Percentiles rank a stretch among this genome's conserved stretches.
phyloP scores from a whole-genome alignment of 2,113 vertebrate genomes.

The Ochotona curzoniae region DNA sequence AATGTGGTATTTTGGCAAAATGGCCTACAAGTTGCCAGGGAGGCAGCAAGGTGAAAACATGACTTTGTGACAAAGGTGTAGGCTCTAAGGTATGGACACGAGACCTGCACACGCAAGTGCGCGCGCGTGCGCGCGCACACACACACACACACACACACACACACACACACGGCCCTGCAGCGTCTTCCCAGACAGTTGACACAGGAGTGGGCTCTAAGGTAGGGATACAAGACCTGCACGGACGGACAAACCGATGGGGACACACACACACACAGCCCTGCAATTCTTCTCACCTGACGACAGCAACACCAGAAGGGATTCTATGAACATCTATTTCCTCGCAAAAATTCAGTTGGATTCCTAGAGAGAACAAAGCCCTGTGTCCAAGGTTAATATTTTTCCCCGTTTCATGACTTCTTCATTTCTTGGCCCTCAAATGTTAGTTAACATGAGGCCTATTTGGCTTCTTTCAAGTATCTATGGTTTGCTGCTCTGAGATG shows the following conservation, averaged over 20 bases:
- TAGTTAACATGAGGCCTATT: conserved; percentile 81
- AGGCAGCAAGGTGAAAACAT: conserved; percentile 19
- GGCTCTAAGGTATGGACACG: neutral
- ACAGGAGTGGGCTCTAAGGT: too few species aligned
- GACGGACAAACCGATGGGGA: too few species aligned
- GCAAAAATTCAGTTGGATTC: conserved; percentile 72
- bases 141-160: neutral
- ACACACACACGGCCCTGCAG: neutral
- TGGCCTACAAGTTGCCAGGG: conserved; percentile 6
- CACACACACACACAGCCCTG: neutral
- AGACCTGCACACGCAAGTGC: neutral
- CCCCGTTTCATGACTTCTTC: conserved; percentile 80
- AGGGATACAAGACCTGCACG: too few species aligned
- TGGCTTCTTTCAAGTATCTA: conserved; percentile 84
- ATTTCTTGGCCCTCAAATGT: conserved; percentile 75
- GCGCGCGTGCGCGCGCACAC: too few species aligned
- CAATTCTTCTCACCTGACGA: neutral
- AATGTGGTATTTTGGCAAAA: conserved; percentile 45
- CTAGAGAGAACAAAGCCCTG: conserved; percentile 85
- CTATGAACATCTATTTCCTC: conserved; percentile 15
- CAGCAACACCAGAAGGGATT: neutral
- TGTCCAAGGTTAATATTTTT: conserved; percentile 77
- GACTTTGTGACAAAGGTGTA: neutral
- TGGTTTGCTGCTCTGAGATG: conserved; percentile 84
- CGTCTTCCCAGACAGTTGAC: neutral